phyloP scores from a whole-genome alignment of 2,797 vertebrate species.

The Arrhamphus sclerolepis region DNA sequence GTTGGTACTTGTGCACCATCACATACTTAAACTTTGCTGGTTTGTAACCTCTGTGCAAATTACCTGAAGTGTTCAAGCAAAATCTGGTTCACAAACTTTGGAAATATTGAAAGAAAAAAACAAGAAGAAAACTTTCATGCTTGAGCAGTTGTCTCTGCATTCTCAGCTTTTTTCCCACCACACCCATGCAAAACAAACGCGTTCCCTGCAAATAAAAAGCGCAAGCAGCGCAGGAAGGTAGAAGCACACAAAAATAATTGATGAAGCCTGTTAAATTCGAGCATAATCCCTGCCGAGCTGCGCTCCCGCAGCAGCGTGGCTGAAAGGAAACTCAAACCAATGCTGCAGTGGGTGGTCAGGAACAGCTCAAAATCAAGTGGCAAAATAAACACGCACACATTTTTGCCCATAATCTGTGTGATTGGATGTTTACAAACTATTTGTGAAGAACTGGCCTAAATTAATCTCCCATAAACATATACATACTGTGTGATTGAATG shows the following conservation, averaged over 20 bases:
- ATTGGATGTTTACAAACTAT: conserved; percentile 78
- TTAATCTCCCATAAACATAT: conserved; percentile 60
- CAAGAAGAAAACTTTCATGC: no score
- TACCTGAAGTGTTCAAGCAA: no score
- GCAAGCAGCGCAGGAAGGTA: conserved; percentile 44
- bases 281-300: conserved; percentile 43
- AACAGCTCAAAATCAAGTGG: conserved; percentile 62
- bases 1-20: no score
- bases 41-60: no score
- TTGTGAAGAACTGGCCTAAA: conserved; percentile 52
- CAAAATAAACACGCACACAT: conserved; percentile 58
- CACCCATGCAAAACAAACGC: conserved; percentile 32
- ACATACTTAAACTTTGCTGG: no score
- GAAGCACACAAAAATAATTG: conserved; percentile 44
- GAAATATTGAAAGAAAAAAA: no score
- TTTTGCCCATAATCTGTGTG: conserved; percentile 48
- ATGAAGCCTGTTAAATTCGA: conserved; percentile 43
- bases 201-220: conserved; percentile 43
- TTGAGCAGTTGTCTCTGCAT: background rate
- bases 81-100: no score
- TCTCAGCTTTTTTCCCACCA: conserved; percentile 34
- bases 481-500: conserved; percentile 64
- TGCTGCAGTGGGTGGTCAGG: conserved; percentile 77
- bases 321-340: conserved; percentile 54
- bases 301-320: conserved; percentile 30